Conservation (phyloP, 1,140 invertebrate species). For the Nephotettix cincticeps region DNA sequence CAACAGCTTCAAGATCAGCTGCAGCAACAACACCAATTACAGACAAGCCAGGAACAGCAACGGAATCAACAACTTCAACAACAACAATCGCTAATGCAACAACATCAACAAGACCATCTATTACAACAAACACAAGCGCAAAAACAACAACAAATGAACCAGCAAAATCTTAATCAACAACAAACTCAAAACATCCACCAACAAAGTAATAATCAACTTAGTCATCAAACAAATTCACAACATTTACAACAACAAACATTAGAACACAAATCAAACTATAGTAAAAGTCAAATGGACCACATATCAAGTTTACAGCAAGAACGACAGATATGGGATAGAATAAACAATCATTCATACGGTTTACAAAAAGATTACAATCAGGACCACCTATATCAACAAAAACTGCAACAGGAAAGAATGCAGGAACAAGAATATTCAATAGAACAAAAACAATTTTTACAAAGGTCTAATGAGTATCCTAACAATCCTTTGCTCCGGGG, state of each 20-base stretch:
- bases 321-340: conserved; percentile 9
- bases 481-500: background rate
- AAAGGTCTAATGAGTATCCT: background rate
- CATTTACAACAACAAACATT: background rate
- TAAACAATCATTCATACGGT: conserved; percentile 5
- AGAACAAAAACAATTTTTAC: conserved; percentile 27
- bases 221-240: background rate
- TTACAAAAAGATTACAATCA: conserved; percentile 17
- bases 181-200: conserved; percentile 2
- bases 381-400: conserved; percentile 14
- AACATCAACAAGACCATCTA: conserved; percentile 30
- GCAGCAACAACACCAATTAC: conserved; percentile 23
- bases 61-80: conserved; percentile 32
- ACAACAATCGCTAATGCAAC: conserved; percentile 33
- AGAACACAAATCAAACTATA: background rate
- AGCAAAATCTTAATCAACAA: conserved; percentile 30
- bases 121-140: conserved; percentile 29
- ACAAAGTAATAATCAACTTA: conserved; percentile 4
- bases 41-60: conserved; percentile 31
- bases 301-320: conserved; percentile 4
- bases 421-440: conserved; percentile 21
- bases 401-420: conserved; percentile 19
- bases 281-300: conserved; percentile 6
- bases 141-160: conserved; percentile 30
- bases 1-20: conserved; percentile 28